Conservation (phyloP, 2,888 invertebrate genomes). For the Papilio demoleus region DNA sequence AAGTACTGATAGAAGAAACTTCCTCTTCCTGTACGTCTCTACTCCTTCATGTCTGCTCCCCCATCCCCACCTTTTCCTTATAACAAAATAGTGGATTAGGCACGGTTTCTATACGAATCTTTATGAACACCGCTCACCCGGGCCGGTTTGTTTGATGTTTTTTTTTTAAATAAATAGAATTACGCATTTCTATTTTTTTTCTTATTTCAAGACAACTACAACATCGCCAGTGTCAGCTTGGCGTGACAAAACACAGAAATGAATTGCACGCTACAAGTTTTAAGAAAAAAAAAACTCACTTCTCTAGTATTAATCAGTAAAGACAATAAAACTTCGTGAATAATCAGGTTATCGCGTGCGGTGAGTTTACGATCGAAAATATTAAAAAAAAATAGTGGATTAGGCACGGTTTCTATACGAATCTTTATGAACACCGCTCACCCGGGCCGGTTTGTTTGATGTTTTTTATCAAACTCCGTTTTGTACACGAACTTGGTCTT, state of each 20-base stretch:
- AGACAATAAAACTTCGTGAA: slow-evolving; percentile 56
- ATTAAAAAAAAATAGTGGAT: slow-evolving; percentile 48
- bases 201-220: not conserved
- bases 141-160: slow-evolving; percentile 50
- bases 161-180: not conserved
- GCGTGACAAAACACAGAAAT: slow-evolving; percentile 39
- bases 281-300: slow-evolving; percentile 41
- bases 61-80: too few relatives aligned
- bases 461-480: slow-evolving; percentile 40
- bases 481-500: slow-evolving; percentile 38
- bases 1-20: too few relatives aligned
- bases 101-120: slow-evolving; percentile 50
- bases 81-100: too few relatives aligned
- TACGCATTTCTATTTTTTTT: not conserved
- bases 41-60: too few relatives aligned
- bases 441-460: slow-evolving; percentile 50
- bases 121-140: slow-evolving; percentile 48
- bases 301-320: slow-evolving; percentile 52
- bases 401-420: slow-evolving; percentile 52
- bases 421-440: slow-evolving; percentile 49
- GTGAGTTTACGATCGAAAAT: slow-evolving; percentile 54
- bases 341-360: slow-evolving; percentile 55
- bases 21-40: too few relatives aligned
- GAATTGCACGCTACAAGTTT: slow-evolving; percentile 38
- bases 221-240: slow-evolving; percentile 7